Base-by-base conservation (phyloP, 2,113 vertebrate genomes). In the Coturnix japonica region DNA sequence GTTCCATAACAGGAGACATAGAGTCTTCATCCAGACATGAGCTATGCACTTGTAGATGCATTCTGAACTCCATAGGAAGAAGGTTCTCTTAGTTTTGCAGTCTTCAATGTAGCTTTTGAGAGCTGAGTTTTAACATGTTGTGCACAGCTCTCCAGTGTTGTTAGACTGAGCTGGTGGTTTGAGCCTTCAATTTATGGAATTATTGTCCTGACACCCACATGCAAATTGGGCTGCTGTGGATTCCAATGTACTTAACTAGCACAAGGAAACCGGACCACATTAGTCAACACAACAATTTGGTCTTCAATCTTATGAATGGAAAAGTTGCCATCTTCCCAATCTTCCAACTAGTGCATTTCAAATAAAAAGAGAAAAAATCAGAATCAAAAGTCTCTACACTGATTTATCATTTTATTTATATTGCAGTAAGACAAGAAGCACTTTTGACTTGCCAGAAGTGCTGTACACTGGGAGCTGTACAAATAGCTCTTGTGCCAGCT, bases 401-500 rank as follows among this genome's bases (percentile, higher is more conserved):
- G 66, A 80, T 85, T 75, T 74, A 85, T 63, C 4, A 53, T 89
- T 90, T 74, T 77, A 80, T 71, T 93, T 85, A 31, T 69, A 72
- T 11, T 93, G 79, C 61, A 82, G 2, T 67, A 71, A 61, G 64
- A 89, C 1, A 5, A 87, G 60, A 47, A 87, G 91, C 49, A 51
- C 67, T 76, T 91, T 51, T 54, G 83, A 75, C 81, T 82, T 30
- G 59, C 81, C 89, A 87, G 39, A 82, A 92, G 46, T 39, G 60
- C 77, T 66, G 33, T 59, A 80, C 11, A 11, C 35, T 78, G 73
- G 83, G 70, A 77, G 78, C 89, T 93, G 64, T 67, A 74, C 78
- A 95, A 91, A 91, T 54, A 93, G 31, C 41, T 92, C 60, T 51
- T 51, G 65, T 70, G 60, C 85, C 75, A 93, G 81, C 65, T 87